These are phyloP conservation scores for Sylvia borin DNA, from an alignment of 2,797 vertebrate genomes.

Conservation along the genomic window DNA sequence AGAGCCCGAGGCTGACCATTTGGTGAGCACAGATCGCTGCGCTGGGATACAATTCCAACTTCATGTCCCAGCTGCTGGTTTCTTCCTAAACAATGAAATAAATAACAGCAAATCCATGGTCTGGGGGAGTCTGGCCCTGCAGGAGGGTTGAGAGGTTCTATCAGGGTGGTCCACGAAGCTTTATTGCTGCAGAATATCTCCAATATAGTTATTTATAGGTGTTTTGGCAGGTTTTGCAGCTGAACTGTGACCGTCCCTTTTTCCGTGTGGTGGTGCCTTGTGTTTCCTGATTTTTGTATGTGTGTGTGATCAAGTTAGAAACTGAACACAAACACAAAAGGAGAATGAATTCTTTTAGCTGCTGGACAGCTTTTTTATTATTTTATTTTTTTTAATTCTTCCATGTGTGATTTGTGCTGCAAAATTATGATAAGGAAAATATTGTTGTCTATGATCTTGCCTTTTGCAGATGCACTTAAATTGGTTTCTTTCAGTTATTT, in stretches of 20 bases:
- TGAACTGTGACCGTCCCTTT: rapidly evolving
- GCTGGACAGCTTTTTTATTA: neutral
- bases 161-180: rapidly evolving
- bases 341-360: neutral
- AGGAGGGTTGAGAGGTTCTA: neutral
- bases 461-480: neutral
- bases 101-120: rapidly evolving
- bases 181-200: neutral
- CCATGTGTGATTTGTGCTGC: neutral
- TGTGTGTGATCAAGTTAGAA: rapidly evolving
- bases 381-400: neutral
- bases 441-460: rapidly evolving
- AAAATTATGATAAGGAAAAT: rapidly evolving
- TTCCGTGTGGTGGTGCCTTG: rapidly evolving
- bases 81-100: neutral
- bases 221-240: neutral
- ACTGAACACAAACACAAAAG: rapidly evolving
- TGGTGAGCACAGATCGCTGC: rapidly evolving
- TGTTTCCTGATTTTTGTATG: neutral
- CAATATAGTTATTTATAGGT: rapidly evolving
- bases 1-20: rapidly evolving
- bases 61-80: rapidly evolving
- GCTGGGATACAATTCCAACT: rapidly evolving
- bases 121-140: neutral
- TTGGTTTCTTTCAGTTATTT: neutral